These are phyloP conservation scores for Pangasius sanitwongsei DNA, from an alignment of 2,797 vertebrate species.

Conservation along the genomic window DNA sequence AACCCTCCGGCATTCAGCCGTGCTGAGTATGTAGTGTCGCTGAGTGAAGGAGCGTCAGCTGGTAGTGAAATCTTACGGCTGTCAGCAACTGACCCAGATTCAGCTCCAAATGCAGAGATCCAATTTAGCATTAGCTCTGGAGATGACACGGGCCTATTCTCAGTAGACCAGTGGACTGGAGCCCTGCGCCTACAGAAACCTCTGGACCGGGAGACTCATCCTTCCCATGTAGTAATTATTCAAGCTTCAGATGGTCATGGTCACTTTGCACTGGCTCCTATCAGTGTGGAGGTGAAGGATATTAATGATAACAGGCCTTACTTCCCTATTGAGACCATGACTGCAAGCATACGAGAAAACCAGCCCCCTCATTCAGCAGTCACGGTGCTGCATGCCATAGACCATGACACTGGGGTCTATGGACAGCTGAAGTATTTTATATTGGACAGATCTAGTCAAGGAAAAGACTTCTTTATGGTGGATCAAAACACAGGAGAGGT, in stretches of 20 bases:
- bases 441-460: constrained; percentile 72
- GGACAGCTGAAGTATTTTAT: constrained; percentile 86
- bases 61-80: constrained; percentile 90
- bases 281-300: constrained; percentile 90
- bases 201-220: constrained; percentile 86
- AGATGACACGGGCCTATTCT: constrained; percentile 84
- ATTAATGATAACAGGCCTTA: constrained; percentile 92
- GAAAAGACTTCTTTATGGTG: constrained; percentile 80
- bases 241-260: constrained; percentile 84
- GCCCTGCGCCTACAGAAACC: constrained; percentile 79
- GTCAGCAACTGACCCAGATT: constrained; percentile 88
- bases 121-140: constrained; percentile 91
- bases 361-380: constrained; percentile 87
- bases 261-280: constrained; percentile 86
- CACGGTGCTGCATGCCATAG: constrained; percentile 87
- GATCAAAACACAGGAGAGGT: constrained; percentile 88
- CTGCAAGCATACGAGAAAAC: constrained; percentile 90
- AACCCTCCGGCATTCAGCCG: constrained; percentile 87
- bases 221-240: constrained; percentile 83
- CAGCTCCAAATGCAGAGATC: constrained; percentile 81
- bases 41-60: constrained; percentile 81
- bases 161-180: constrained; percentile 86
- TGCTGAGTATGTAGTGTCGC: constrained; percentile 80
- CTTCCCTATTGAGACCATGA: constrained; percentile 88
- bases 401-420: constrained; percentile 85